Conservation (phyloP, 2,113 vertebrate species). For the Psephotus haematonotus region DNA sequence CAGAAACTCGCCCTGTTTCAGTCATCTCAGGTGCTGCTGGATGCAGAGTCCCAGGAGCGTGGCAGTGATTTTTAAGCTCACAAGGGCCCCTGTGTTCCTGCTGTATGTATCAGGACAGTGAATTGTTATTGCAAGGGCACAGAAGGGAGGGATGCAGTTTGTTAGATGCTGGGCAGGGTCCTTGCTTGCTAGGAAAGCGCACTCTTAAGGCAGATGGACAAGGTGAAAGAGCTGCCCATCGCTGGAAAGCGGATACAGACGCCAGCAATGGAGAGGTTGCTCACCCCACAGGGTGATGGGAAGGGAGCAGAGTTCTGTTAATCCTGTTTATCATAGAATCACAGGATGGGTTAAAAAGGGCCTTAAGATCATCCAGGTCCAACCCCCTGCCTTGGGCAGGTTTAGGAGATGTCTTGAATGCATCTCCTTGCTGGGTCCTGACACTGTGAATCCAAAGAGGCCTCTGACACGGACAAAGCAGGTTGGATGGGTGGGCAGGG, state of each 20-base stretch:
- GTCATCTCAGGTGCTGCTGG: conserved; percentile 19
- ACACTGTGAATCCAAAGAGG: not conserved
- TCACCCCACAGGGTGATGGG: not conserved
- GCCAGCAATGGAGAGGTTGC: not conserved
- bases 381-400: not conserved
- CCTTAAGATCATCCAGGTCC: not conserved
- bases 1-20: conserved; percentile 19
- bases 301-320: not conserved
- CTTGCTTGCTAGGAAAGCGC: not conserved
- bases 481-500: not conserved
- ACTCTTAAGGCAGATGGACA: not conserved
- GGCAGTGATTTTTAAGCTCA: conserved; percentile 15
- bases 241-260: not conserved
- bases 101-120: not conserved
- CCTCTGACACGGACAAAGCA: not conserved
- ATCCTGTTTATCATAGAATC: not conserved
- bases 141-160: not conserved
- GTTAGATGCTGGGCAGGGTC: not conserved
- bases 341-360: not conserved
- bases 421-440: not conserved
- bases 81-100: not conserved
- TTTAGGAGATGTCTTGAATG: not conserved
- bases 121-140: conserved; percentile 24
- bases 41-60: not conserved
- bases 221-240: not conserved